These are phyloP conservation scores for Cephus pygmeus DNA, from an alignment of 2,888 invertebrate species.

Conservation along the genomic window DNA sequence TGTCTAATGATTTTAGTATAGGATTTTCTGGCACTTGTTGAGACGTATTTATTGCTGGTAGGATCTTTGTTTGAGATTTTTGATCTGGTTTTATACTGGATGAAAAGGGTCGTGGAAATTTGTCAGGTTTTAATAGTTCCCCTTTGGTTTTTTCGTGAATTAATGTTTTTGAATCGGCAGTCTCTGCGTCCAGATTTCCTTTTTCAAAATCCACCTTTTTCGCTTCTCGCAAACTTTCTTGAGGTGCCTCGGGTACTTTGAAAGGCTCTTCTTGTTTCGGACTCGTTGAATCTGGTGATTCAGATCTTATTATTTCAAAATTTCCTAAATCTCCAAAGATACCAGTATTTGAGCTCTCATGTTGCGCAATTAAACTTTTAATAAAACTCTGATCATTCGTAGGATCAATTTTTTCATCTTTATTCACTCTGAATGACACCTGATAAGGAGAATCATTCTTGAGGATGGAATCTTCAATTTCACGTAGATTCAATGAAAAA, in stretches of 20 bases:
- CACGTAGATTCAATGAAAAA: constrained; percentile 9
- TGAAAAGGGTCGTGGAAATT: not conserved
- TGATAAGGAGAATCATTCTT: constrained; percentile 43
- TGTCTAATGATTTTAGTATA: not conserved
- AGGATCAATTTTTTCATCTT: constrained; percentile 31
- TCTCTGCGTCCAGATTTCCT: not conserved
- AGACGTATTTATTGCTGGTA: not conserved
- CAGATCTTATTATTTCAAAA: constrained; percentile 6
- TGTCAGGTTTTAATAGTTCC: not conserved
- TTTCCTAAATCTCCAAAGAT: constrained; percentile 32
- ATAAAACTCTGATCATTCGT: constrained; percentile 23
- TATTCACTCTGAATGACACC: constrained; percentile 42
- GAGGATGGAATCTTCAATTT: constrained; percentile 27
- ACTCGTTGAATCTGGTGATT: not conserved
- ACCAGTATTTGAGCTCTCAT: constrained; percentile 22
- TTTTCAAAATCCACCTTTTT: not conserved
- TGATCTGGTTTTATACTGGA: not conserved
- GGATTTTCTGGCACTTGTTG: not conserved
- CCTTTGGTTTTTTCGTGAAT: not conserved
- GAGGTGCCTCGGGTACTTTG: not conserved
- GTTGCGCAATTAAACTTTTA: constrained; percentile 38
- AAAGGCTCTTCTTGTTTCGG: not conserved
- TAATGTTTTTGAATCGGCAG: not conserved
- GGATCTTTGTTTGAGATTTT: not conserved
- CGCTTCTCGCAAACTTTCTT: not conserved